A percentile compares a stretch with the other conserved stretches of the same genome.
phyloP scores from a whole-genome alignment of 2,797 vertebrate species.

The Buphagus erythrorhynchus region DNA sequence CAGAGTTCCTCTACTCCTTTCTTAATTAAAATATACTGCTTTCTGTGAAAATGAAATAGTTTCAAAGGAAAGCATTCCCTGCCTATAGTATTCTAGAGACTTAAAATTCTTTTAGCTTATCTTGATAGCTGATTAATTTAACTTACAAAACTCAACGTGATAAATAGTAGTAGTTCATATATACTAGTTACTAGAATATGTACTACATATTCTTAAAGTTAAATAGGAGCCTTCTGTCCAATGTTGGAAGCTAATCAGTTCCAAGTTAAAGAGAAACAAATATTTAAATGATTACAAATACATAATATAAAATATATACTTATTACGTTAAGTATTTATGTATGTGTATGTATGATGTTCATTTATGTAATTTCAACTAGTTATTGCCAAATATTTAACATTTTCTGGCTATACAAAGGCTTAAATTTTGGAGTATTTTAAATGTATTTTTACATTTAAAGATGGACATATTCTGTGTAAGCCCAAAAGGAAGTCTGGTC shows the following conservation, averaged over 20 bases:
- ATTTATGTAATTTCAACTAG: neutral
- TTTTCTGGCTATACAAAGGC: neutral
- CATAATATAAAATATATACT: neutral
- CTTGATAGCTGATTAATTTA: neutral
- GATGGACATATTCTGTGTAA: too few species aligned
- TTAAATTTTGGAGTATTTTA: neutral
- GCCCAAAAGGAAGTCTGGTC: too few species aligned
- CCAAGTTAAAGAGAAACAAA: neutral
- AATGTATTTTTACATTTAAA: too few species aligned
- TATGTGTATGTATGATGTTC: neutral
- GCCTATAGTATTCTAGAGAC: neutral
- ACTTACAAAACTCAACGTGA: neutral
- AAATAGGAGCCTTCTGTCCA: neutral
- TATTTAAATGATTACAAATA: neutral
- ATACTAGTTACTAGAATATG: too few species aligned
- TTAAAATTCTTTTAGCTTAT: neutral
- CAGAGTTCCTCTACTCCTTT: neutral
- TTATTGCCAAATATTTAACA: neutral
- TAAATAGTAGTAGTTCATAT: neutral
- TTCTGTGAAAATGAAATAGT: neutral
- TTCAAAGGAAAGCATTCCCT: neutral
- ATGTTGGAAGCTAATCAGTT: neutral
- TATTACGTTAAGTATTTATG: neutral
- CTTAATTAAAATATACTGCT: neutral
- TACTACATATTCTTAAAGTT: too few species aligned